Conservation (phyloP, 2,888 invertebrate species). For the Lasius fuliginosus region DNA sequence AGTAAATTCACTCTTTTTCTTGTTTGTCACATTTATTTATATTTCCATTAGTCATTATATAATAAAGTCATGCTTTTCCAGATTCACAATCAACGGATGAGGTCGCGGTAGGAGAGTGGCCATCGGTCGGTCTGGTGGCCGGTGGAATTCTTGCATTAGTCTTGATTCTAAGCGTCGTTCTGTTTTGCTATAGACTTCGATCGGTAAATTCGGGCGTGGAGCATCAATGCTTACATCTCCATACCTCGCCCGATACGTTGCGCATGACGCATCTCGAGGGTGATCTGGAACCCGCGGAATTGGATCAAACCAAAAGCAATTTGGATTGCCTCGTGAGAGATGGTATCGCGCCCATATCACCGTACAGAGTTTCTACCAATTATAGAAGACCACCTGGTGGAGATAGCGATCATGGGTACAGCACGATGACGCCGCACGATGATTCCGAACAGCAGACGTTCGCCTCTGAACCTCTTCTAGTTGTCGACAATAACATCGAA, state of each 20-base stretch:
- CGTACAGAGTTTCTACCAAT: conserved; percentile 94
- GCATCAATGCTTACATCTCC: conserved; percentile 85
- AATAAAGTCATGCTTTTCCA: conserved; percentile 59
- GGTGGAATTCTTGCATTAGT: conserved; percentile 95
- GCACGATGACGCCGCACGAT: conserved; percentile 97
- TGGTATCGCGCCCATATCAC: conserved; percentile 92
- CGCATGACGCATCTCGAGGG: conserved; percentile 92
- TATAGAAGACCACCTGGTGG: conserved; percentile 92
- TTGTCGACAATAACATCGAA: conserved; percentile 81
- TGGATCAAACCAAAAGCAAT: conserved; percentile 84
- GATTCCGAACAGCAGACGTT: conserved; percentile 95
- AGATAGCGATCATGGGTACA: conserved; percentile 97
- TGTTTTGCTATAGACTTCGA: conserved; percentile 93
- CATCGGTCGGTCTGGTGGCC: conserved; percentile 95
- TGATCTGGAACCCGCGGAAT: conserved; percentile 88
- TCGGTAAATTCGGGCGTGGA: conserved; percentile 87
- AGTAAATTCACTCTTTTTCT: conserved; percentile 77
- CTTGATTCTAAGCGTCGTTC: conserved; percentile 92
- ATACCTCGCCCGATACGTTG: conserved; percentile 88
- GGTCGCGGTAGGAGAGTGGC: conserved; percentile 81
- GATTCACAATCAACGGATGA: conserved; percentile 85
- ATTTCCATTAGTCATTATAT: background rate
- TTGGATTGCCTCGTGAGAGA: conserved; percentile 90
- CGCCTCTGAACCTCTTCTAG: conserved; percentile 86
- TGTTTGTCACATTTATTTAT: background rate